These are phyloP conservation scores for Microcaecilia unicolor DNA, from an alignment of 2,797 vertebrate genomes.

Conservation along the genomic window DNA sequence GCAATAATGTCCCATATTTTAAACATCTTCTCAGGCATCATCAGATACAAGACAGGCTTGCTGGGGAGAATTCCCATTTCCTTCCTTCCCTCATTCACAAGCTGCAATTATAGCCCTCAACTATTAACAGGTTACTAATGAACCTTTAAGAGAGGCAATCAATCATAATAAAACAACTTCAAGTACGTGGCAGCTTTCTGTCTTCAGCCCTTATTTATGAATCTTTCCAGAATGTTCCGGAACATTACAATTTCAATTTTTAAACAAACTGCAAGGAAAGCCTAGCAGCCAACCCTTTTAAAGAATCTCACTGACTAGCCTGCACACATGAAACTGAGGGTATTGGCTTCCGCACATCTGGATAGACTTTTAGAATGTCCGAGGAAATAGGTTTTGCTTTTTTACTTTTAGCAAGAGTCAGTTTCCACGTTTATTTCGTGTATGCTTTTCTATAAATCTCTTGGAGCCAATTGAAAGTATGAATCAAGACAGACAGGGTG, in stretches of 20 bases:
- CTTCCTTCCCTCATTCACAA: not conserved
- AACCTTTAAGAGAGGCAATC: conserved; percentile 24
- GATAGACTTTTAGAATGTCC: too few species aligned
- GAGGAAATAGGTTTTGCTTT: too few species aligned
- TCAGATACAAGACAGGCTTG: too few species aligned
- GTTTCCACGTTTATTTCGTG: too few species aligned
- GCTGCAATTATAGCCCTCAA: conserved; percentile 20
- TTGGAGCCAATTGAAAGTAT: too few species aligned
- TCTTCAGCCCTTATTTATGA: conserved; percentile 33
- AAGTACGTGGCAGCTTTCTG: conserved; percentile 29
- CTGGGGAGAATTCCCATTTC: too few species aligned
- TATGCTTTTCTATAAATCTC: too few species aligned
- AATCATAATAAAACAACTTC: conserved; percentile 43
- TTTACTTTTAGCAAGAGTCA: too few species aligned
- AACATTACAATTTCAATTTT: conserved; percentile 47
- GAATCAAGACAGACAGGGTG: too few species aligned
- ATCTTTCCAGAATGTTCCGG: conserved; percentile 40
- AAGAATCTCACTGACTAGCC: conserved; percentile 11
- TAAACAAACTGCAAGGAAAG: conserved; percentile 38
- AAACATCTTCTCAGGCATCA: too few species aligned
- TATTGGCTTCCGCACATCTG: too few species aligned
- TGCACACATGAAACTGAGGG: conserved; percentile 5
- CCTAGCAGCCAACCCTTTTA: conserved; percentile 4
- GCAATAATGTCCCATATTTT: too few species aligned
- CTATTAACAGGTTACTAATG: conserved; percentile 30